Base-by-base conservation (phyloP, 2,888 invertebrate genomes). In the Chaitophorus viminalis region DNA sequence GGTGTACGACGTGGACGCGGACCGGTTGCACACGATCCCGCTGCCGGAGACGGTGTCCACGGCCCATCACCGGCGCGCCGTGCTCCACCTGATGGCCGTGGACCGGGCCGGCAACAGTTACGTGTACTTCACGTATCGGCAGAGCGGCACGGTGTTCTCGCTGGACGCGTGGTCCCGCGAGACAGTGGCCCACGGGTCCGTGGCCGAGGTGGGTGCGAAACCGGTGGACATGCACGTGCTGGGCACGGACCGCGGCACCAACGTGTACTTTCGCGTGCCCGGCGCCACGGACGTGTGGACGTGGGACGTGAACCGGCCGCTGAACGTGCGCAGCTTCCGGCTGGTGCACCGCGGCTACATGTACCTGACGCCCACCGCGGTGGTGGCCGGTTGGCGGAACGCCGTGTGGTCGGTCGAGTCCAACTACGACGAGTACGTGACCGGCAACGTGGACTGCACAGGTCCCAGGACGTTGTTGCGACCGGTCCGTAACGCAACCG, bases 291-390 rank as follows among this genome's bases (percentile, higher is more conserved):
- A 83, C 36, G 75, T 83, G 21, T 83, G 75, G 74, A 11, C 75
- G 75, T 83, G 83, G 83, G 83, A 83, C 75, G 83, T 75, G 17
- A 83, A 83, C 83, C 74, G 74, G n/a, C 83, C 83, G 83, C 60
- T 83, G 60, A 29, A 75, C 39, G 60, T 60, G 31, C n/a, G 36
- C 36, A 60, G 60, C 36, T 83, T 83, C 75, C n/a, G 3, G 18
- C 60, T 83, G 31, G 83, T 83, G 54, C 83, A 83, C 75, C 83
- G 83, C 39, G 14, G 60, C 29, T 83, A 83, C 60, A 11, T 83
- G 39, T 60, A 75, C 60, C 14, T 83, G 75, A 60, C 75, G 60
- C 60, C 83, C 29, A 75, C 75, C 21, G 75, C 83, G 8, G 83
- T 83, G 9, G 39, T 21, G 60, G 75, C 83, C 54, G 83, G 83